Evolutionary conservation across 2,888 invertebrate species (phyloP).

Genomic region (Osmoderma eremita): DNA sequence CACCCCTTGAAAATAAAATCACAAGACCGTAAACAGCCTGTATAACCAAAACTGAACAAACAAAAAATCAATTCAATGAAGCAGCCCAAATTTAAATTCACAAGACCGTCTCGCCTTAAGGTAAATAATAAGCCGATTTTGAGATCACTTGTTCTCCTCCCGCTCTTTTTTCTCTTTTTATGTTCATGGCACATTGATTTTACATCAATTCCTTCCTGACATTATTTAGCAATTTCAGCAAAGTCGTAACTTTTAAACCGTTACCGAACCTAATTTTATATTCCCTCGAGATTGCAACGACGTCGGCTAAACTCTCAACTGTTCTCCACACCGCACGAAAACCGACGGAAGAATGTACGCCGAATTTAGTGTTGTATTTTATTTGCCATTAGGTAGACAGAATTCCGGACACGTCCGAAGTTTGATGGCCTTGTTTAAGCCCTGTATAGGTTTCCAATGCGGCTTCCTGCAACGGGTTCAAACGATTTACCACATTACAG

Average conservation of each 20-base stretch:
- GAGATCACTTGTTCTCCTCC: not conserved
- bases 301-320: slow-evolving; percentile 31
- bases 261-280: slow-evolving; percentile 31
- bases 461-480: slow-evolving; percentile 45
- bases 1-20: too few species aligned
- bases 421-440: slow-evolving; percentile 49
- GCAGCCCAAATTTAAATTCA: not conserved
- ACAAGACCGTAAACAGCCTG: too few species aligned
- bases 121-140: not conserved
- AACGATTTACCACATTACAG: slow-evolving; percentile 47
- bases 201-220: slow-evolving; percentile 23
- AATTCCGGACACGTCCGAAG: slow-evolving; percentile 50
- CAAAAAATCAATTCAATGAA: too few species aligned
- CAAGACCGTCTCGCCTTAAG: not conserved
- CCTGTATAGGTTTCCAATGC: slow-evolving; percentile 47
- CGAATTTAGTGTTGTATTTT: slow-evolving; percentile 46
- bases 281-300: slow-evolving; percentile 28
- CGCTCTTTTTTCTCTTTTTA: slow-evolving; percentile 8
- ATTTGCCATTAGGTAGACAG: slow-evolving; percentile 46
- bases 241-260: slow-evolving; percentile 29
- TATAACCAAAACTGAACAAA: too few species aligned
- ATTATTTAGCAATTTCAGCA: slow-evolving; percentile 34
- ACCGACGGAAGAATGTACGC: slow-evolving; percentile 36
- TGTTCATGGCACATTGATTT: slow-evolving; percentile 28
- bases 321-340: slow-evolving; percentile 15